Percentiles rank a stretch among this genome's conserved stretches.
Evolutionary conservation across 2,888 invertebrate genomes (phyloP).

Genomic region (Hypena proboscidalis): DNA sequence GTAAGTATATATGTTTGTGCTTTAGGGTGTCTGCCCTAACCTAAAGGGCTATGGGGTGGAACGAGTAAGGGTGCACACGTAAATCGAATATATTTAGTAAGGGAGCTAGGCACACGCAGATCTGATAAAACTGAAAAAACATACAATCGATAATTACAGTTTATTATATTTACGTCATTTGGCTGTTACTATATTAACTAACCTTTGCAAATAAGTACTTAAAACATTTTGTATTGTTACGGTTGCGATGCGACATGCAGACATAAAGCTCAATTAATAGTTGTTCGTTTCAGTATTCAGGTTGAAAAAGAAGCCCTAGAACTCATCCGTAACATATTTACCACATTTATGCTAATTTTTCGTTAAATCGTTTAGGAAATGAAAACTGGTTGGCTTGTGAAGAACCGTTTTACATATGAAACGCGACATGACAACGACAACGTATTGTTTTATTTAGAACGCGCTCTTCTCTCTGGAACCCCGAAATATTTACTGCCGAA

Average conservation of each 20-base stretch:
- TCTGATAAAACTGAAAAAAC: too few relatives aligned
- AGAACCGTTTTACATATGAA: slow-evolving; percentile 50
- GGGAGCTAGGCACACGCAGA: too few relatives aligned
- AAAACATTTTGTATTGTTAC: too few relatives aligned
- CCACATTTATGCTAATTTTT: slow-evolving; percentile 46
- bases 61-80: not conserved
- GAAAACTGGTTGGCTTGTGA: slow-evolving; percentile 36
- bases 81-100: not conserved
- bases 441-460: slow-evolving; percentile 29
- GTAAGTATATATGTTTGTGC: too few relatives aligned
- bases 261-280: too few relatives aligned
- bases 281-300: too few relatives aligned
- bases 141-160: too few relatives aligned
- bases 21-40: slow-evolving; percentile 7
- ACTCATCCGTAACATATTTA: slow-evolving; percentile 12
- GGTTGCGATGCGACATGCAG: too few relatives aligned
- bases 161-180: too few relatives aligned
- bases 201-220: too few relatives aligned
- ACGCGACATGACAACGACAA: slow-evolving; percentile 22
- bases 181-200: too few relatives aligned
- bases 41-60: slow-evolving; percentile 2
- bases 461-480: slow-evolving; percentile 18
- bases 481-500: not conserved
- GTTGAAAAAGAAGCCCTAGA: slow-evolving; percentile 9
- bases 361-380: slow-evolving; percentile 44